phyloP scores from a whole-genome alignment of 2,113 vertebrate species.

The Nicator chloris region DNA sequence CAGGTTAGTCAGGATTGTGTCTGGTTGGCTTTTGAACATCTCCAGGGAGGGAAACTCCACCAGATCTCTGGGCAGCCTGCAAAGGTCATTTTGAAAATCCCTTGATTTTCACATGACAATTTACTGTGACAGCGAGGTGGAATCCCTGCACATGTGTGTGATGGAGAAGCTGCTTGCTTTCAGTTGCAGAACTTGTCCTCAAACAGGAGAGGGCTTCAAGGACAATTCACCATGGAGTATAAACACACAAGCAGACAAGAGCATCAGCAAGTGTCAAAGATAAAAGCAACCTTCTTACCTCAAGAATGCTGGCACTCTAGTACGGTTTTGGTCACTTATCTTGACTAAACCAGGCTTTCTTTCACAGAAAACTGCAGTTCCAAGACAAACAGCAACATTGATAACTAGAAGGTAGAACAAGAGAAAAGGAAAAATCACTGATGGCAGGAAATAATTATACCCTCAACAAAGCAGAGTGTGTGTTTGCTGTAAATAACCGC shows the following conservation, averaged over 20 bases:
- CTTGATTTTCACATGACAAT: neutral
- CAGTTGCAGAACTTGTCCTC: neutral
- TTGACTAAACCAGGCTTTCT: neutral
- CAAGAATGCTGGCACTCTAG: neutral
- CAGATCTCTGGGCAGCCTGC: neutral
- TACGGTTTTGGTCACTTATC: neutral
- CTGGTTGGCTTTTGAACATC: neutral
- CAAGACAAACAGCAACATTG: neutral
- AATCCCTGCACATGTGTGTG: neutral
- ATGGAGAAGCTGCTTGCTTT: neutral
- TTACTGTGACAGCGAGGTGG: neutral
- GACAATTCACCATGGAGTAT: neutral
- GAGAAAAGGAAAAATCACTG: neutral
- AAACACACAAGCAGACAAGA: neutral
- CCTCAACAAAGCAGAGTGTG: neutral
- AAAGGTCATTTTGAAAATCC: neutral
- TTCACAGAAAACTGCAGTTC: neutral
- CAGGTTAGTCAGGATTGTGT: fast-evolving
- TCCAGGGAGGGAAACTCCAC: neutral
- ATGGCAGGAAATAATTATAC: neutral
- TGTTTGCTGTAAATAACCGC: neutral
- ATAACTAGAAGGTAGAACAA: neutral
- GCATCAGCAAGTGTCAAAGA: neutral
- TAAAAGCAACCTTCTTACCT: neutral
- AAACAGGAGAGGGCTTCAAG: neutral